Conservation (phyloP, 2,888 invertebrate genomes). For the Callosobruchus maculatus region DNA sequence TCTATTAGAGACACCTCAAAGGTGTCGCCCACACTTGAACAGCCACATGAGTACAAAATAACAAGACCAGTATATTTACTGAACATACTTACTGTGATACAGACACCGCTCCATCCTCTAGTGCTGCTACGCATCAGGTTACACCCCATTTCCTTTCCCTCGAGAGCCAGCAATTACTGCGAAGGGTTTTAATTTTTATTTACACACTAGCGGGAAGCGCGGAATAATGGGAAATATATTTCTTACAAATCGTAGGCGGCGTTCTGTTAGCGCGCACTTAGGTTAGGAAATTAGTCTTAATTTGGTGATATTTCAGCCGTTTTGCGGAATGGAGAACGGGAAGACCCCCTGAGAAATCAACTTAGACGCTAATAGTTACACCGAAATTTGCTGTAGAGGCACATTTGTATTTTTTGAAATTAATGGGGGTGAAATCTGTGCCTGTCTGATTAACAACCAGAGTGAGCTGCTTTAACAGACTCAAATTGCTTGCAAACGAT, state of each 20-base stretch:
- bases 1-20: no score
- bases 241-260: slow-evolving; percentile 9
- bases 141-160: background rate
- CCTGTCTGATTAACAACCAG: background rate
- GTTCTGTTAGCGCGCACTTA: background rate
- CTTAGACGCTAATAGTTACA: background rate
- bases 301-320: slow-evolving; percentile 2
- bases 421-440: background rate
- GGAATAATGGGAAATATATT: slow-evolving; percentile 5
- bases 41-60: background rate
- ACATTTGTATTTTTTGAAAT: background rate
- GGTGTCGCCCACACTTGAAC: background rate
- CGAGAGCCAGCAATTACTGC: background rate
- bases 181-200: slow-evolving; percentile 3
- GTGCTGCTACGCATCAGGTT: background rate
- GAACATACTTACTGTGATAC: background rate
- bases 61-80: background rate
- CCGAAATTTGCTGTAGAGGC: background rate
- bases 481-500: background rate
- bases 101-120: background rate
- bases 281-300: slow-evolving; percentile 1
- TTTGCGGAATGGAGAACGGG: background rate
- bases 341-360: slow-evolving; percentile 1
- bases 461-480: background rate
- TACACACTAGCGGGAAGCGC: background rate